Evolutionary conservation across 1,140 invertebrate species (phyloP).

Genomic region (Elymnias hypermnestra): DNA sequence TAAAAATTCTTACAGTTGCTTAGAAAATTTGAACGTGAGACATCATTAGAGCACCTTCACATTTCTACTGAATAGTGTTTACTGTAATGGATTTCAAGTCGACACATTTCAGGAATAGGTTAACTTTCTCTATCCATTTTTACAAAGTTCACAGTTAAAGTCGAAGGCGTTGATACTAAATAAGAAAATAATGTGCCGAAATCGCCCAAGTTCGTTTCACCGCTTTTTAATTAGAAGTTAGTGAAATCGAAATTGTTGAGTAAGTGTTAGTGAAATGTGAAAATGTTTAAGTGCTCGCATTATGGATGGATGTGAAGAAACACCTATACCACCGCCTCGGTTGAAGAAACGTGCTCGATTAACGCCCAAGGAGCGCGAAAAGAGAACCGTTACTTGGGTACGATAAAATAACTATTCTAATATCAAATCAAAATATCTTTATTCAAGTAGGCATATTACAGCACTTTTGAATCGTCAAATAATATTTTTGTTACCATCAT

Average conservation of each 20-base stretch:
- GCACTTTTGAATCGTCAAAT: too few species aligned
- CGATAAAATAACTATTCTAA: too few species aligned
- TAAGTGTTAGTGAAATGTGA: constrained; percentile 21
- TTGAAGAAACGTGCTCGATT: constrained; percentile 63
- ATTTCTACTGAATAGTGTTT: too few species aligned
- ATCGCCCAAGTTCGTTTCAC: constrained; percentile 37
- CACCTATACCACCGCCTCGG: constrained; percentile 65
- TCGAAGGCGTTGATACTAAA: constrained; percentile 4
- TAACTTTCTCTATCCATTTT: too few species aligned
- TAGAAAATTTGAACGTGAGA: too few species aligned
- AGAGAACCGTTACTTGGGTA: constrained; percentile 64
- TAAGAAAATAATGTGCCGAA: constrained; percentile 8
- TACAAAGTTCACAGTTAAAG: too few species aligned
- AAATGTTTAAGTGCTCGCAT: constrained; percentile 23
- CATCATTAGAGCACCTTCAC: too few species aligned
- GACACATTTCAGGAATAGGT: too few species aligned
- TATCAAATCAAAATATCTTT: too few species aligned
- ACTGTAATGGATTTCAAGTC: too few species aligned
- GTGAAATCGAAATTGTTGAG: constrained; percentile 38
- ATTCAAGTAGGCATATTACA: too few species aligned
- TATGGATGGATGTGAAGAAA: constrained; percentile 25
- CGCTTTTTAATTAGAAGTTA: constrained; percentile 44
- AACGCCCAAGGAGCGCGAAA: constrained; percentile 42
- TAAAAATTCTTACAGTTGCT: too few species aligned
- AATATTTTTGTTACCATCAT: background rate